Evolutionary conservation across 2,888 invertebrate species (phyloP).

Genomic region (Scotopteryx bipunctaria): DNA sequence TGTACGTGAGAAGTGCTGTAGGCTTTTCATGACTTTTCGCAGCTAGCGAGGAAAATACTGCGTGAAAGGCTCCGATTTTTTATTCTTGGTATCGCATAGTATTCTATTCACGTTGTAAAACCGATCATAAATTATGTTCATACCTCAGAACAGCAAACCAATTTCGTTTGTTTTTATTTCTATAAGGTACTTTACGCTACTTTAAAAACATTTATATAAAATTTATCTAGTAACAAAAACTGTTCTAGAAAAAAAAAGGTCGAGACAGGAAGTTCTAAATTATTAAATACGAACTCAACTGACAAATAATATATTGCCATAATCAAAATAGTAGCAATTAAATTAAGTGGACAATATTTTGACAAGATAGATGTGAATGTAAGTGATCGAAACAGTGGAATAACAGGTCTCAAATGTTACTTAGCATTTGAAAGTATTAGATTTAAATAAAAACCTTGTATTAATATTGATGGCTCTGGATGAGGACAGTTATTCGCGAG

Average conservation of each 20-base stretch:
- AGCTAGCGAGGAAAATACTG: background rate
- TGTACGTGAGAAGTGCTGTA: conserved; percentile 1
- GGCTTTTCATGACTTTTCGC: conserved; percentile 1
- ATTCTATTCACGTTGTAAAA: too few relatives aligned
- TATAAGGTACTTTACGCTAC: too few relatives aligned
- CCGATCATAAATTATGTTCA: too few relatives aligned
- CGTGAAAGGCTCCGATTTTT: too few relatives aligned
- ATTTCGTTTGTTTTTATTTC: too few relatives aligned
- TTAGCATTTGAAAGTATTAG: background rate
- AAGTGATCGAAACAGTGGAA: conserved; percentile 4
- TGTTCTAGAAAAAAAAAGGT: too few relatives aligned
- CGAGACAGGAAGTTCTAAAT: too few relatives aligned
- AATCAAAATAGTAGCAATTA: conserved; percentile 10
- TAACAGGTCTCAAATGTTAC: conserved; percentile 7
- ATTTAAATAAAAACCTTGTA: conserved; percentile 19
- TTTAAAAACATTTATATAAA: too few relatives aligned
- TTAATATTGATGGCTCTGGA: conserved; percentile 22
- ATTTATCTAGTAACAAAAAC: too few relatives aligned
- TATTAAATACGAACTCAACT: background rate
- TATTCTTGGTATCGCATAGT: too few relatives aligned
- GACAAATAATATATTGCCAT: background rate
- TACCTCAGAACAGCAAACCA: too few relatives aligned
- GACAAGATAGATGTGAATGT: conserved; percentile 18
- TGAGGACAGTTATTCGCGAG: conserved; percentile 32
- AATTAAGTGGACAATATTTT: conserved; percentile 1